Evolutionary conservation across 1,140 invertebrate species (phyloP), one percentile per base, ranked within the genome.

Genomic region (Diorhabda sublineata): DNA sequence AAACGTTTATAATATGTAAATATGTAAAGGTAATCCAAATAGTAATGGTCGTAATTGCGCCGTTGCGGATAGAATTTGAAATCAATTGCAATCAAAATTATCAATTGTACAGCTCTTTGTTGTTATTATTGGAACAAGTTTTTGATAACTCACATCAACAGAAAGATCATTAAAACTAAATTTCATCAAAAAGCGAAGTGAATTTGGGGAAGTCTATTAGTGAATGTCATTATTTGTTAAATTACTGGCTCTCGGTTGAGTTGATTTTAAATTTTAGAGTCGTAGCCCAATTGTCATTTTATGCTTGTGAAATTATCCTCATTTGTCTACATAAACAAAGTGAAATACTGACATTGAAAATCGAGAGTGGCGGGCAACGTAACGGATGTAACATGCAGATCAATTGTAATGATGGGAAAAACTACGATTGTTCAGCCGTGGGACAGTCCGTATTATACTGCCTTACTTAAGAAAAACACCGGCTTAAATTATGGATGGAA

Each of bases 371-470:
- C 74, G 74, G 71, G 77, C 47, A 8, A 52, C 47, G 47, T n/a
- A 79, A 70, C 76, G 76, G 76, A 79, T 79, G 77, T 79, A 67
- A 76, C 77, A 79, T 79, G 77, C 77, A 79, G 77, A 79, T 79
- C 76, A 78, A 76, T 75, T 75, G 77, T 79, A 79, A 79, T 77
- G 77, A 79, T 79, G 77, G 76, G 77, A 79, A 79, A 74, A 75
- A 66, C 61, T 69, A 61, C 73, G 64, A 78, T 78, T 79, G 76
- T 78, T 78, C 66, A 58, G 66, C 72, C 76, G 76, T 78, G 76
- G 73, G 77, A 78, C 76, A 77, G 70, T 73, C 71, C 73, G 77
- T 75, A 76, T 77, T 77, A 79, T 75, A 79, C 76, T 79, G 77
- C 71, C 76, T 77, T 79, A 77, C 76, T 74, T 71, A 76, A 75